Evolutionary conservation across 2,888 invertebrate genomes (phyloP).

Genomic region (Hanleya hanleyi): DNA sequence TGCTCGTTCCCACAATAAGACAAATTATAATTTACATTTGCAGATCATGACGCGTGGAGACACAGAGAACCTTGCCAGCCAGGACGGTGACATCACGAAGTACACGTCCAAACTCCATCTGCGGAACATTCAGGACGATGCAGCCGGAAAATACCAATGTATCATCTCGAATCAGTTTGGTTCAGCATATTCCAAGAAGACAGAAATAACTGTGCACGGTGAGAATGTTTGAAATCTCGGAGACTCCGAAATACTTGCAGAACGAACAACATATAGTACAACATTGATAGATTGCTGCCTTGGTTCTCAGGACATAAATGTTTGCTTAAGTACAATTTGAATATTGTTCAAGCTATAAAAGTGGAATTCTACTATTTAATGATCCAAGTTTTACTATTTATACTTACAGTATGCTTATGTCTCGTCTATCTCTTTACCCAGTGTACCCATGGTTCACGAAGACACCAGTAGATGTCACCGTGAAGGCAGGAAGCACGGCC

Average conservation of each 20-base stretch:
- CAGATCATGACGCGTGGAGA: slow-evolving; percentile 45
- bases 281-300: no score
- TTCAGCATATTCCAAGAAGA: slow-evolving; percentile 89
- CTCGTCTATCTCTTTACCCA: slow-evolving; percentile 69
- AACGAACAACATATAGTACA: no score
- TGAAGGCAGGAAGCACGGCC: slow-evolving; percentile 88
- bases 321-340: no score
- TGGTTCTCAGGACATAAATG: no score
- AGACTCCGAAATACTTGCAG: no score
- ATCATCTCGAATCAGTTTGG: slow-evolving; percentile 92
- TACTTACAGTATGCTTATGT: no score
- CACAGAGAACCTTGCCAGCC: slow-evolving; percentile 43
- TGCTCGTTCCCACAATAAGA: no score
- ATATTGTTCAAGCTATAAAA: neutral
- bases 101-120: slow-evolving; percentile 82
- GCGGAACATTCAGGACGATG: slow-evolving; percentile 83
- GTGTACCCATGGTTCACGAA: slow-evolving; percentile 91
- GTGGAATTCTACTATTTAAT: neutral
- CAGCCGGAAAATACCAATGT: slow-evolving; percentile 94
- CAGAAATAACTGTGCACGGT: slow-evolving; percentile 89
- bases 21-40: slow-evolving; percentile 8
- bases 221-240: no score
- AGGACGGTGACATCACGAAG: slow-evolving; percentile 57
- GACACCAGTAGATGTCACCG: slow-evolving; percentile 88
- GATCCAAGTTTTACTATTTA: no score